Conservation (phyloP, 2,888 invertebrate genomes). For the Desoria tigrina region DNA sequence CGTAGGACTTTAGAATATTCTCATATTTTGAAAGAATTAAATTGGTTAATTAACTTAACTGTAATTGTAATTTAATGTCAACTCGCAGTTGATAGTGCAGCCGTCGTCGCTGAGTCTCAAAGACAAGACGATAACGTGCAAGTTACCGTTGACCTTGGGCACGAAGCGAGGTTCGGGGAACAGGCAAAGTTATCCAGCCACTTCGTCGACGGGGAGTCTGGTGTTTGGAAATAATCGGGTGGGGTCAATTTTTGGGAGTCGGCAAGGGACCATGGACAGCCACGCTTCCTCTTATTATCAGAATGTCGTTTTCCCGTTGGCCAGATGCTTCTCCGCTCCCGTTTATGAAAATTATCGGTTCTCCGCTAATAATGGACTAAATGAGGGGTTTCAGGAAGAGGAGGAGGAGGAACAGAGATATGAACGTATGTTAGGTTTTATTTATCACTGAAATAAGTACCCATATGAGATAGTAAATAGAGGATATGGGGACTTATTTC, state of each 20-base stretch:
- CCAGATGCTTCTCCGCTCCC: slow-evolving; percentile 34
- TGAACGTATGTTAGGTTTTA: too few relatives aligned
- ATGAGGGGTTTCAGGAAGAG: too few relatives aligned
- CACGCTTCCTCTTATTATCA: too few relatives aligned
- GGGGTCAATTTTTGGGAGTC: slow-evolving; percentile 25
- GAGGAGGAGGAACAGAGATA: too few relatives aligned
- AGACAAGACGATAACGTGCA: slow-evolving; percentile 29
- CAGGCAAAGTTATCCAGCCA: slow-evolving; percentile 29
- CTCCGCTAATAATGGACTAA: not conserved
- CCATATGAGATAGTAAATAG: too few relatives aligned
- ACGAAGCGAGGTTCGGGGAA: slow-evolving; percentile 29
- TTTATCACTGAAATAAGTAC: too few relatives aligned
- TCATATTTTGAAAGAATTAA: not conserved
- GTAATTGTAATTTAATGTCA: not conserved
- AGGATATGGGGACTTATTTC: too few relatives aligned
- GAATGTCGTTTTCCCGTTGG: slow-evolving; percentile 36
- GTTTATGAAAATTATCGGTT: slow-evolving; percentile 37
- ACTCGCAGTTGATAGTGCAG: slow-evolving; percentile 8
- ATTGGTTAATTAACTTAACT: slow-evolving; percentile 5
- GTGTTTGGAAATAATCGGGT: slow-evolving; percentile 31
- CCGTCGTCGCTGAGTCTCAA: slow-evolving; percentile 24
- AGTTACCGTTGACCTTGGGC: slow-evolving; percentile 34
- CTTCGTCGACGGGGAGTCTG: slow-evolving; percentile 14
- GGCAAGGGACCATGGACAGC: slow-evolving; percentile 12
- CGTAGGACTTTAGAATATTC: too few relatives aligned